Base-by-base conservation (phyloP, 2,797 vertebrate species). In the Acropternis orthonyx region DNA sequence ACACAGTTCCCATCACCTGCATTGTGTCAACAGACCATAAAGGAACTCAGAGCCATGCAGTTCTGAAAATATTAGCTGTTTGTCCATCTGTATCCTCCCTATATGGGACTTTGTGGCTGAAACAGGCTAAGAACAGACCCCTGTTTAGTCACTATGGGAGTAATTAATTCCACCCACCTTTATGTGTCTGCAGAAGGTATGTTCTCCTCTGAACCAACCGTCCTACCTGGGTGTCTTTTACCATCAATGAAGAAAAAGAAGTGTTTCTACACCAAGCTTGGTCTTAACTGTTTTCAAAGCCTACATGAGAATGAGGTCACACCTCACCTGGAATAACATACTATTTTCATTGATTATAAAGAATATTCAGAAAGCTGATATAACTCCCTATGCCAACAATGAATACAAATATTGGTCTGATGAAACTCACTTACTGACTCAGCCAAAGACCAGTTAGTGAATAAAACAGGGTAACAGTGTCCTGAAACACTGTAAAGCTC, bases 31-130 rank as follows among this genome's bases (percentile, higher is more conserved):
- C 8, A 71, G 37, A 17, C 32, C 44, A 9, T 24, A 61, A 79
- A 72, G 14, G 11, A 82, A 7, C 12, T 48, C 30, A 30, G 36
- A 86, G 20, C 2, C 2, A 1, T 0, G 0, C 22, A 39, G 6
- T 21, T 81, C 52, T 81, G 66, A 87, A 58, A 20, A 52, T 28
- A 58, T 37, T 30, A 26, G 52, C 23, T 59, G 10, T 66, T 56
- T 74, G 18, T 34, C 17, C 34, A 23, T 21, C 30, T 75, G 41
- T n/a, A 0, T 36, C 12, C 24, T 63, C n/a, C 36, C 41, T 0
- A 0, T 7, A 11, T 10, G 36, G 34, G 52, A 28, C 23, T 37
- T 37, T 16, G 28, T 76, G 44, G 15, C 21, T 51, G 61, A 36
- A 77, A 39, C 19, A 74, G 32, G 24, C 23, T 22, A 49, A 37